Evolutionary conservation across 1,140 invertebrate species (phyloP), one percentile per base, ranked within the genome.

Genomic region (Berghia stephanieae): DNA sequence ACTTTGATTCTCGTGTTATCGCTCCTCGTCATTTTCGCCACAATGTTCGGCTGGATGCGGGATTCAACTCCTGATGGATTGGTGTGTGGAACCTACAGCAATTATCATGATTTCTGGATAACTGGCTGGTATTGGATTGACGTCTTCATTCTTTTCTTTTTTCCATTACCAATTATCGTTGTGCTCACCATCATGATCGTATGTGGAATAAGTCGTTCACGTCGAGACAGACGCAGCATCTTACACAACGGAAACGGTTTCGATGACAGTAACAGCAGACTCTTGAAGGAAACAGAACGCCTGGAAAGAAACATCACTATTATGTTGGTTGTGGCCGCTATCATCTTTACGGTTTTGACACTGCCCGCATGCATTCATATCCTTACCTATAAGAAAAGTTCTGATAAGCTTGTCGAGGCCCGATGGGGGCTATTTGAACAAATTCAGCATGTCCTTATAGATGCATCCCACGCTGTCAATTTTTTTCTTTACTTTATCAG

Each of bases 401-500:
- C 10, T 16, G 67, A 55, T 75, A 31, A 31, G 2, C 16, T 68
- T 27, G 75, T 49, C 5, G 18, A 40, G 38, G 57, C 43, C 18
- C 31, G 55, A 40, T 68, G 66, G 52, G 21, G 18, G 18, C 36
- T 80, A 13, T 67, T 78, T 38, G 60, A 66, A 10, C 40, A 79
- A 36, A 68, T 82, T 1, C 73, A 68, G 36, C 67, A 46, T 43
- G n/a, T 80, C 8, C 55, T 82, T n/a, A 43, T 52, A 2, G 79
- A 79, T 44, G 55, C 67, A 31, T 77, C 74, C 31, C 77, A 82
- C 55, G 81, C 81, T 40, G 68, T 80, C 8, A 82, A 82, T 66
- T 80, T 82, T 34, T 79, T 77, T 68, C 42, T 82, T 0, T 82
- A 82, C 71, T 82, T 80, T 55, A 44, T 80, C 27, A 71, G 68